Conservation (phyloP, 2,888 invertebrate genomes). For the Lasioglossum zephyrum region DNA sequence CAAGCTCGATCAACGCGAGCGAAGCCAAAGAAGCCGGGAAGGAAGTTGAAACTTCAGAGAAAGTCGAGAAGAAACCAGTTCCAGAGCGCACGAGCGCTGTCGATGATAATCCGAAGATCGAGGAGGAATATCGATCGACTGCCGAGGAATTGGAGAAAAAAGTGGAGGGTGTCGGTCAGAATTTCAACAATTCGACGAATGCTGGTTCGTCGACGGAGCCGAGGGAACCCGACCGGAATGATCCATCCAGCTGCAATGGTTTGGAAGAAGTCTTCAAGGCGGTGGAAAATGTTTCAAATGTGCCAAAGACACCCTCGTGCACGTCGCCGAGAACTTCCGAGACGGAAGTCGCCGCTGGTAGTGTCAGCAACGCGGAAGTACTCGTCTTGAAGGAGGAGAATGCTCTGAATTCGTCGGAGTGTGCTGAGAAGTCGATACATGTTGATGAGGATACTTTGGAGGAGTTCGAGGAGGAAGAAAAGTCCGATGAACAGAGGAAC, state of each 20-base stretch:
- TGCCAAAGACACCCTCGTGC: conserved; percentile 67
- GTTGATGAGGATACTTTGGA: conserved; percentile 34
- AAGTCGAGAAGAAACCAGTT: conserved; percentile 21
- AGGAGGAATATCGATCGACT: not conserved
- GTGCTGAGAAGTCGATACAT: conserved; percentile 44
- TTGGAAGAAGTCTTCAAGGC: not conserved
- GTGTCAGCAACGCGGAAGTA: conserved; percentile 23
- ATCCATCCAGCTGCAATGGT: not conserved
- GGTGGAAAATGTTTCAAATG: conserved; percentile 22
- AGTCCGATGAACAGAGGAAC: conserved; percentile 12
- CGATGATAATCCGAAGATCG: not conserved
- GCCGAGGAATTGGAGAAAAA: not conserved
- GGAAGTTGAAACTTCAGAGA: not conserved
- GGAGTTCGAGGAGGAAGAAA: conserved; percentile 31
- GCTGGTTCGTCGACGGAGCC: not conserved
- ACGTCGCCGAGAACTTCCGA: conserved; percentile 62
- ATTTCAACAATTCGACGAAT: not conserved
- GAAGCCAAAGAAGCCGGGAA: conserved; percentile 37
- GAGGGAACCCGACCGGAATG: not conserved
- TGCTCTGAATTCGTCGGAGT: conserved; percentile 54
- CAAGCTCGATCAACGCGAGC: not conserved
- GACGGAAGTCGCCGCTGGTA: conserved; percentile 36
- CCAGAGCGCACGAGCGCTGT: not conserved
- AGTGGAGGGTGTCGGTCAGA: too few relatives aligned
- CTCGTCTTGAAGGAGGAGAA: conserved; percentile 30